A percentile compares a stretch with the other conserved stretches of the same genome.
Evolutionary conservation across 2,797 vertebrate genomes (phyloP).

Genomic region (Anableps anableps): DNA sequence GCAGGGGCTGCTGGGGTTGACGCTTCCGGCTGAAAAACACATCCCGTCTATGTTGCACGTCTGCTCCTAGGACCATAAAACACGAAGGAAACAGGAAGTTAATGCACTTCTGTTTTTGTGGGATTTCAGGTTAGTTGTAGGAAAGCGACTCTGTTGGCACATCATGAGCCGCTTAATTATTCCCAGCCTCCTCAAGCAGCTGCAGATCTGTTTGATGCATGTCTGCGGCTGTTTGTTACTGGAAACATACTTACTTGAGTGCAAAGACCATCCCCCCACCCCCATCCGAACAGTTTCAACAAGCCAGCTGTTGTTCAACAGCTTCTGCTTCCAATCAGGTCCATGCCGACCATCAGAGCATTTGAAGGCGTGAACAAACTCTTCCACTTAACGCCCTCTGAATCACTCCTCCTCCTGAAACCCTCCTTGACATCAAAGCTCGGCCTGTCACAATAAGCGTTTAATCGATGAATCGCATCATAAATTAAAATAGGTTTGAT

Average conservation of each 20-base stretch:
- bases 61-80: slow-evolving; percentile 76
- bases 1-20: slow-evolving; percentile 84
- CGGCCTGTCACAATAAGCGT: no score
- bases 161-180: slow-evolving; percentile 34
- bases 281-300: no score
- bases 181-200: slow-evolving; percentile 19
- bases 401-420: neutral
- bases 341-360: neutral
- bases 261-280: no score
- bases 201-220: slow-evolving; percentile 9
- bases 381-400: slow-evolving; percentile 32
- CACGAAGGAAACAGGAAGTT: slow-evolving; percentile 9
- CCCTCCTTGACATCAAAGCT: neutral
- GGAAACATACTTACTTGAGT: no score
- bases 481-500: no score
- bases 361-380: slow-evolving; percentile 19
- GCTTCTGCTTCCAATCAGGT: slow-evolving; percentile 53
- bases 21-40: slow-evolving; percentile 82
- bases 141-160: slow-evolving; percentile 36
- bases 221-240: slow-evolving; percentile 18
- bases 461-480: no score
- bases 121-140: slow-evolving; percentile 16
- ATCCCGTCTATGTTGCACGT: slow-evolving; percentile 87
- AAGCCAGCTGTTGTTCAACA: no score
- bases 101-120: slow-evolving; percentile 3